Evolutionary conservation across 2,888 invertebrate species (phyloP), one percentile per base, ranked within the genome.

Genomic region (Dermolepida albohirtum): DNA sequence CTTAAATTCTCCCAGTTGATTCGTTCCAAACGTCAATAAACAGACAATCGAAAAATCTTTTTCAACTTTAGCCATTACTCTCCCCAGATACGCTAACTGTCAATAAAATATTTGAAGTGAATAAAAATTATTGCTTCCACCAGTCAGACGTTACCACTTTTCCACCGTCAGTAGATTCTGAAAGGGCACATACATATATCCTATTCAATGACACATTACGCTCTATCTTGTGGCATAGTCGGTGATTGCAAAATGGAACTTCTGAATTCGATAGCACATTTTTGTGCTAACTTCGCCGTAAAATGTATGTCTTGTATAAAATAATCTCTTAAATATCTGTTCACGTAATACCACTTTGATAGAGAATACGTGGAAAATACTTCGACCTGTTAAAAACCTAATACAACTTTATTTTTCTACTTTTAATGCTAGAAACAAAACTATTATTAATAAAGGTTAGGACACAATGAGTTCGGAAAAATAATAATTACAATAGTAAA

Each of bases 91-190:
- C 55, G 22, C 14, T 43, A 57, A 57, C 11, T 59, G 59, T 59
- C 59, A 47, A 59, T 59, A 44, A 59, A 44, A 47, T 44, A 44
- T 12, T 44, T 47, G 44, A 59, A 16, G 12, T 59, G 59, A 55
- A 55, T 55, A 40, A 16, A 41, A 41, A 41, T 55, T 55, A 27
- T 50, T 55, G 16, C 55, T 55, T 22, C 41, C 17, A 17, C 40
- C 55, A 40, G 14, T 55, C 14, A 55, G 17, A 55, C 55, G 51
- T 41, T 49, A 49, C 49, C 22, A 22, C 49, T 49, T 41, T 40
- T 40, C 40, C 6, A 8, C 11, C 17, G 22, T 17, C 17, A 16
- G 55, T 8, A 40, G 40, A 41, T 55, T 41, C 16, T 14, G 27
- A 34, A 22, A 55, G 40, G 16, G 41, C 22, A 41, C 17, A 40